Conservation (phyloP, 2,797 vertebrate species). For the Sebastes goodei region DNA sequence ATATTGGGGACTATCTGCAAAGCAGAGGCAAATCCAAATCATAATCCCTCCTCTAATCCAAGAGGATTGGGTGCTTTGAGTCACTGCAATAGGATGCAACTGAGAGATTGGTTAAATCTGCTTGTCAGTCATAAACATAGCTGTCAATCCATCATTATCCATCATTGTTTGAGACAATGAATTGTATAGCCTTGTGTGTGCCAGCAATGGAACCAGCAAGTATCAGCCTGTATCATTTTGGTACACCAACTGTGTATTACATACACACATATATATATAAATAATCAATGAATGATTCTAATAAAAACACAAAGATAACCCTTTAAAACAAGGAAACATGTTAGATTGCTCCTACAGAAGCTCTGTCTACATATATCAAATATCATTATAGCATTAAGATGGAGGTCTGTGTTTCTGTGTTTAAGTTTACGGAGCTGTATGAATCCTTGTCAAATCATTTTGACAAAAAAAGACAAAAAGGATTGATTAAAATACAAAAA, state of each 20-base stretch:
- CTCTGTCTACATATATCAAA: neutral
- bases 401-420: neutral
- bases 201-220: neutral
- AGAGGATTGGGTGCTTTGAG: conserved; percentile 78
- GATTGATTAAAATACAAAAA: neutral
- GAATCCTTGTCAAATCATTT: neutral
- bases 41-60: conserved; percentile 83
- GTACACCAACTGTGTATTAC: neutral
- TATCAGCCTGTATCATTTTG: neutral
- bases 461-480: neutral
- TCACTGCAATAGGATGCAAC: conserved; percentile 61
- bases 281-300: neutral
- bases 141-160: conserved; percentile 73
- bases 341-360: neutral
- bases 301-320: neutral
- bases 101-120: conserved; percentile 76
- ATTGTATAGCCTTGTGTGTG: conserved; percentile 16
- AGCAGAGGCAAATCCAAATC: conserved; percentile 75
- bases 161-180: conserved; percentile 64
- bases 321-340: neutral
- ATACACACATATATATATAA: neutral
- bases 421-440: conserved; percentile 34
- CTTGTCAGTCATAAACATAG: conserved; percentile 79
- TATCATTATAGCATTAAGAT: conserved; percentile 6
- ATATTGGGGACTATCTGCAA: conserved; percentile 62